Evolutionary conservation across 92 coral and sea anemone species (phyloP), one percentile per base, ranked within the genome.

Genomic region (Plumapathes pennacea): DNA sequence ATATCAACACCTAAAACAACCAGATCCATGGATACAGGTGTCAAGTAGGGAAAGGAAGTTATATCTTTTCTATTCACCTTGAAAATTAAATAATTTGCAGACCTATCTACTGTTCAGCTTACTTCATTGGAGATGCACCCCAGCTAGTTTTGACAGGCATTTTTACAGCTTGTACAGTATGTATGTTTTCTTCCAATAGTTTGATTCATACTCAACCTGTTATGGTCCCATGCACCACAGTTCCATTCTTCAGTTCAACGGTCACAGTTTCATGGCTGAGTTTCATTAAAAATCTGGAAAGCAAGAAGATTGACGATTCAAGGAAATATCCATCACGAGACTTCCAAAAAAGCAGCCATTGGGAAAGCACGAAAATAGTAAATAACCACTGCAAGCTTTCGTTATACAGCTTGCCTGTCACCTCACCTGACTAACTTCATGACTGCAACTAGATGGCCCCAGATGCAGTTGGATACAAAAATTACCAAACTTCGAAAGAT

Each of bases 241-340:
- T 92, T 49, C 98, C 98, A 80, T 92, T 92, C 51, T 92, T 92
- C 32, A 92, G 81, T 56, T 92, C 98, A 38, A 92, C 66, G 29
- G 98, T 92, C 34, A 92, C 98, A 10, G 98, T 92, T 47, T 92
- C 98, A 50, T 92, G 98, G 87, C 98, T 92, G 3, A 92, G 83
- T 69, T 92, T 92, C 98, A 92, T 92, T 71, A 92, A 92, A 77
- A 92, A 92, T 76, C 98, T 92, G 67, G 64, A 46, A 51, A 54
- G 55, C 2, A n/a, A 28, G 27, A 22, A 8, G 10, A 17, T 14
- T n/a, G n/a, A 37, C 10, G 10, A 37, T 37, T 9, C n/a, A 9
- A 37, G 41, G 10, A 37, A n/a, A n/a, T 22, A 11, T 22, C 31
- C 33, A 59, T 23, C 24, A 37, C 3, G 17, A 1, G 29, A 39